Percentiles rank a stretch among this genome's conserved stretches.
phyloP scores from a whole-genome alignment of 2,888 invertebrate species.

The Gnatocerus cornutus region DNA sequence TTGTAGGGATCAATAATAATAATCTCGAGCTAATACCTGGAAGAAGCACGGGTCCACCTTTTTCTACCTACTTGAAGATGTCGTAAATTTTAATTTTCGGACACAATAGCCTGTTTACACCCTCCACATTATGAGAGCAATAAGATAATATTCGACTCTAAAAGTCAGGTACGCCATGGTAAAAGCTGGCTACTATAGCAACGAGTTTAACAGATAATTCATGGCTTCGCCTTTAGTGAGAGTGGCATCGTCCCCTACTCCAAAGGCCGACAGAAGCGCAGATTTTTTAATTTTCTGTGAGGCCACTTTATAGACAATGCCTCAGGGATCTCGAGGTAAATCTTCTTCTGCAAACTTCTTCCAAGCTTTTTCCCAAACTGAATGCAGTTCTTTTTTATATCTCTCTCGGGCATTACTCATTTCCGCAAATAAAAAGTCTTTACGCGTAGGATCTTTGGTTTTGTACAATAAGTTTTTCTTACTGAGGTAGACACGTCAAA shows the following conservation, averaged over 20 bases:
- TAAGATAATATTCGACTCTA: no score
- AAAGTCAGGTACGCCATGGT: no score
- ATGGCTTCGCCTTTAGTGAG: constrained; percentile 1
- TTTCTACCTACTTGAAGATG: no score
- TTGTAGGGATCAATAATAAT: no score
- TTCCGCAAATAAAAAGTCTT: not conserved
- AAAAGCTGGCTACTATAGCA: no score
- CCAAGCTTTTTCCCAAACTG: not conserved
- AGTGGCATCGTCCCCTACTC: not conserved
- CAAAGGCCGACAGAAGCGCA: not conserved
- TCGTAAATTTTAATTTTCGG: no score
- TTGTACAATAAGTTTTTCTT: not conserved
- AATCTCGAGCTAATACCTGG: no score
- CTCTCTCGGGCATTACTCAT: not conserved
- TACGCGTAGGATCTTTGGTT: not conserved
- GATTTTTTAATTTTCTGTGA: not conserved
- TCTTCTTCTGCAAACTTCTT: not conserved
- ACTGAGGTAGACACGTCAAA: not conserved
- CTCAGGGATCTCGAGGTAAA: not conserved
- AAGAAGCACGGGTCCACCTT: no score
- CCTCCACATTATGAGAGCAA: no score
- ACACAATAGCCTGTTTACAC: no score
- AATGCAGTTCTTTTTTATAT: not conserved
- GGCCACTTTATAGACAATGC: not conserved
- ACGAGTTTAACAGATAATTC: not conserved